Base-by-base conservation (phyloP, 2,113 vertebrate genomes). In the Xenopus laevis region DNA sequence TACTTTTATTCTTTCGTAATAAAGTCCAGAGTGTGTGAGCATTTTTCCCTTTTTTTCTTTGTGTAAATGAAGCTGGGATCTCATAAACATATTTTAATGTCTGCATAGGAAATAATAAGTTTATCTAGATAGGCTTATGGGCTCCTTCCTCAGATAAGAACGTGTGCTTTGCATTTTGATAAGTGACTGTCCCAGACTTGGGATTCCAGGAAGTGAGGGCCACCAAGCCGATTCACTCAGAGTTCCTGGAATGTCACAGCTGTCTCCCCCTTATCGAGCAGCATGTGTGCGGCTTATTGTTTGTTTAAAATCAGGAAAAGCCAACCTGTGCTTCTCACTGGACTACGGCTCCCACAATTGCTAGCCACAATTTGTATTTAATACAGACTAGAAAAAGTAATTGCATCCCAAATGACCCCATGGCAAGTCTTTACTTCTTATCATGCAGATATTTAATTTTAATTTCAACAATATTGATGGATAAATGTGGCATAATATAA, bases 81-180 rank as follows among this genome's bases (percentile, higher is more conserved):
- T n/a, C 1, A n/a, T 55, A 55, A 55, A 55, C 16, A 16, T 16
- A n/a, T 55, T 55, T n/a, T 55, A 18, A n/a, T 18, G 13, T n/a
- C 67, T 40, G 4, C 11, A 30, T 27, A 70, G 18, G 45, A 61
- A 60, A 71, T 60, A 71, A 8, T 27, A 57, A 13, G 7, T 47
- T 55, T 61, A 71, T 71, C 69, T 67, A 46, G 65, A 60, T 74
- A 23, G 23, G 71, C 16, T 53, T 72, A 71, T 20, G 40, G 71
- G 53, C 72, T 65, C 33, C 30, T 57, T 65, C 72, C 59, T 44
- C 18, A 66, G 30, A 67, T 50, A 50, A 40, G 33, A 50, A 50
- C 47, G 5, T 50, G 47, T 50, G 11, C 47, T 10, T 40, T 40
- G 15, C 47, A 50, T 55, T n/a, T 16, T 55, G 53, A 55, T 50